Base-by-base conservation (phyloP, 2,888 invertebrate genomes). In the Aspidiotus destructor region DNA sequence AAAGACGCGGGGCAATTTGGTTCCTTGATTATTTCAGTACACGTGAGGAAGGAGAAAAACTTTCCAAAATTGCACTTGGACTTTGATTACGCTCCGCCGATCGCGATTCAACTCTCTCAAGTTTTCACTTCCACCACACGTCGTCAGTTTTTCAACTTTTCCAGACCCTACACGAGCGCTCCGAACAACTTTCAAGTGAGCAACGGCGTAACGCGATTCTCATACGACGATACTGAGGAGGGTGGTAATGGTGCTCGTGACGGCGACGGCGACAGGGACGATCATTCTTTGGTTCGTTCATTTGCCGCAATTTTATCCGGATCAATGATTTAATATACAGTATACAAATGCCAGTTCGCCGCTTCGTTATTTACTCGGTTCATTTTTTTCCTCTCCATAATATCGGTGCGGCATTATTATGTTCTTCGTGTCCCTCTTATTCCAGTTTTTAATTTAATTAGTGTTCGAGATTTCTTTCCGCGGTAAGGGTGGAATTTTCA, bases 281-380 rank as follows among this genome's bases (percentile, higher is more conserved):
- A 28, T 28, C 11, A 48, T 58, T 58, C 40, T 13, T 17, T 11
- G 52, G 48, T 44, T 42, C 67, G 67, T 67, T 67, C 58, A 67
- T 67, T 67, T 67, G 60, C 67, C 67, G 60, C 58, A 67, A 67
- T 67, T 67, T 67, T 67, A 67, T 28, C n/a, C 67, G 67, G 58
- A 67, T 67, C 67, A 60, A 57, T 67, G 67, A 57, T 58, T 65
- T 67, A 67, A 60, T 67, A 52, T 48, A 52, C 48, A 57, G 28
- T 28, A 28, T 28, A 28, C 28, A 28, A 28, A 42, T 65, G 64
- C 64, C 64, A 55, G 64, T 65, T 55, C 13, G 53, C 11, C 28
- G 11, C 57, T 16, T 28, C 16, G 42, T 65, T 57, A 44, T 48
- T 44, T 57, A 28, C 28, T 28, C 28, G 28, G 28, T 28, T 28